These are phyloP conservation scores for Muricea muricata DNA, from an alignment of 92 coral and sea anemone species.

Conservation along the genomic window DNA sequence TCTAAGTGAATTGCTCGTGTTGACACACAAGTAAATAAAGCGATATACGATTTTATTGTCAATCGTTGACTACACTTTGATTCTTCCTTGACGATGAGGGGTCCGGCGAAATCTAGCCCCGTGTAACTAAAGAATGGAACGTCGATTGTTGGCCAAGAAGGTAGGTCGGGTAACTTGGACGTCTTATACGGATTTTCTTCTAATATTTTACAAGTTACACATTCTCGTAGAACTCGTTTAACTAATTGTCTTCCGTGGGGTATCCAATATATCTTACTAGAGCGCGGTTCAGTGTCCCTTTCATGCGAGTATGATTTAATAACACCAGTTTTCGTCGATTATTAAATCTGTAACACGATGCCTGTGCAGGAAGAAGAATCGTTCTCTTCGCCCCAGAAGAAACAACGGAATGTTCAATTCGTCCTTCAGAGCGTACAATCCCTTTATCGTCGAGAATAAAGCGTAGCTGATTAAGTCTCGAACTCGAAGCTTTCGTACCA, in stretches of 20 bases:
- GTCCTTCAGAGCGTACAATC: conserved; percentile 11
- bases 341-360: conserved; percentile 31
- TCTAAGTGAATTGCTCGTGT: conserved; percentile 66
- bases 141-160: conserved; percentile 24
- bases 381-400: neutral
- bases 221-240: conserved; percentile 44
- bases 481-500: neutral
- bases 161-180: conserved; percentile 48
- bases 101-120: conserved; percentile 59
- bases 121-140: conserved; percentile 40
- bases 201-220: conserved; percentile 52
- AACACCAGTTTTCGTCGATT: conserved; percentile 26
- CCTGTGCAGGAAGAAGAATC: conserved; percentile 44
- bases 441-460: conserved; percentile 10
- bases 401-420: neutral
- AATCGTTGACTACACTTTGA: neutral
- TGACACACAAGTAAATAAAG: conserved; percentile 55
- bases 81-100: conserved; percentile 16
- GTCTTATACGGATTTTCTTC: conserved; percentile 44
- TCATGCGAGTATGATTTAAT: conserved; percentile 59
- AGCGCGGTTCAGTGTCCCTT: conserved; percentile 50
- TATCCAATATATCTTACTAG: conserved; percentile 62
- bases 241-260: conserved; percentile 48
- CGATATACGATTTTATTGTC: conserved; percentile 46
- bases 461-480: neutral